A percentile compares a stretch with the other conserved stretches of the same genome.
These are phyloP conservation scores for Phymastichus coffea DNA, from an alignment of 1,140 invertebrate species.

Conservation along the genomic window DNA sequence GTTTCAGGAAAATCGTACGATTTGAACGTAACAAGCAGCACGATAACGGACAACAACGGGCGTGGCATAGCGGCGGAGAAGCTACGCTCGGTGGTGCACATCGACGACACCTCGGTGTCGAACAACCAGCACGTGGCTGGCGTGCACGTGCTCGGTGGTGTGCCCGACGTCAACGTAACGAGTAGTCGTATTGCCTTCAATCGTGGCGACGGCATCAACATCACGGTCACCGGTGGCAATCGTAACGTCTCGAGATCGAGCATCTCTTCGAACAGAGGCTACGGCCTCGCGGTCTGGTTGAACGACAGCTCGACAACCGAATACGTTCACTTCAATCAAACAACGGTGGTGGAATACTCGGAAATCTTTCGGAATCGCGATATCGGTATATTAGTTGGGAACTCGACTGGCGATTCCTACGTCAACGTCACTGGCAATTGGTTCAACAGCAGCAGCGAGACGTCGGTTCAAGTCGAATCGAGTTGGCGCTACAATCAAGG, in stretches of 20 bases:
- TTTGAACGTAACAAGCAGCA: conserved; percentile 81
- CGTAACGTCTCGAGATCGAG: conserved; percentile 82
- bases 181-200: conserved; percentile 87
- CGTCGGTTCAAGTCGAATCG: conserved; percentile 74
- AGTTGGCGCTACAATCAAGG: conserved; percentile 70
- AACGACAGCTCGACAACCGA: conserved; percentile 78
- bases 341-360: conserved; percentile 84
- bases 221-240: conserved; percentile 88
- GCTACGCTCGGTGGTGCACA: conserved; percentile 75
- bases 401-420: conserved; percentile 72
- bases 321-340: conserved; percentile 77
- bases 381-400: conserved; percentile 79
- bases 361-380: conserved; percentile 81
- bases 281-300: conserved; percentile 84
- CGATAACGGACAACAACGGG: conserved; percentile 87
- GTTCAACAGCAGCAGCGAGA: conserved; percentile 75
- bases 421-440: conserved; percentile 86
- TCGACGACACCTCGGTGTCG: conserved; percentile 79
- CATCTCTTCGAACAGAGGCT: conserved; percentile 77
- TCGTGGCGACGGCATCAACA: conserved; percentile 86
- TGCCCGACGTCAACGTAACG: conserved; percentile 91
- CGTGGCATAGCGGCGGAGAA: conserved; percentile 87
- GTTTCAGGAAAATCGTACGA: conserved; percentile 79
- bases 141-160: conserved; percentile 80
- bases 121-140: conserved; percentile 87